Conservation (phyloP, 1,140 invertebrate species). For the Megalopta genalis region DNA sequence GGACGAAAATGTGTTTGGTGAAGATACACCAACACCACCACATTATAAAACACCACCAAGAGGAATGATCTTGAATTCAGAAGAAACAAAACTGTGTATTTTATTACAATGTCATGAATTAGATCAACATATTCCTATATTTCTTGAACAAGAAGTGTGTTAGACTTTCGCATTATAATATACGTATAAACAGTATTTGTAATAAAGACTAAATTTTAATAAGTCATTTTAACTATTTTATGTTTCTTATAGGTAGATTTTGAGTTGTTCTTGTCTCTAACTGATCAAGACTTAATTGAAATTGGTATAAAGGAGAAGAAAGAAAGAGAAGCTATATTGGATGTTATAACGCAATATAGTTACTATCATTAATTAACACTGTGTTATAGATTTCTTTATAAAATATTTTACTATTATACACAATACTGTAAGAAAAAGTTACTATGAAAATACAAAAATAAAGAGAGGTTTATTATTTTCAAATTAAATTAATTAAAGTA, state of each 20-base stretch:
- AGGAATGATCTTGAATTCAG: constrained; percentile 64
- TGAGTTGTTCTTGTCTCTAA: constrained; percentile 73
- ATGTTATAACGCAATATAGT: constrained; percentile 64
- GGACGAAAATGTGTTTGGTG: constrained; percentile 70
- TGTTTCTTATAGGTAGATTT: constrained; percentile 70
- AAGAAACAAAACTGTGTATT: constrained; percentile 65
- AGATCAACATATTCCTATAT: constrained; percentile 65
- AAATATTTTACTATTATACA: constrained; percentile 1
- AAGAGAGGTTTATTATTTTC: constrained; percentile 4
- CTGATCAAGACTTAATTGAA: constrained; percentile 71
- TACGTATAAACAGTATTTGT: background rate
- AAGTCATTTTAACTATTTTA: constrained; percentile 3
- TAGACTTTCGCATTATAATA: background rate
- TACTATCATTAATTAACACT: constrained; percentile 6
- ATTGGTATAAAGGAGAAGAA: constrained; percentile 71
- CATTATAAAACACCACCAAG: constrained; percentile 70
- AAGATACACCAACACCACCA: constrained; percentile 73
- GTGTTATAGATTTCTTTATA: constrained; percentile 12
- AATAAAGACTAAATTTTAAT: background rate
- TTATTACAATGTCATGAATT: constrained; percentile 68
- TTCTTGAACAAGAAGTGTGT: constrained; percentile 72
- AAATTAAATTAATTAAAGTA: background rate
- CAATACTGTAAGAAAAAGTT: background rate
- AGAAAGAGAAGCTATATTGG: constrained; percentile 67
- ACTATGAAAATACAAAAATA: background rate